Evolutionary conservation across 2,113 vertebrate genomes (phyloP).

Genomic region (Theristicus caerulescens): DNA sequence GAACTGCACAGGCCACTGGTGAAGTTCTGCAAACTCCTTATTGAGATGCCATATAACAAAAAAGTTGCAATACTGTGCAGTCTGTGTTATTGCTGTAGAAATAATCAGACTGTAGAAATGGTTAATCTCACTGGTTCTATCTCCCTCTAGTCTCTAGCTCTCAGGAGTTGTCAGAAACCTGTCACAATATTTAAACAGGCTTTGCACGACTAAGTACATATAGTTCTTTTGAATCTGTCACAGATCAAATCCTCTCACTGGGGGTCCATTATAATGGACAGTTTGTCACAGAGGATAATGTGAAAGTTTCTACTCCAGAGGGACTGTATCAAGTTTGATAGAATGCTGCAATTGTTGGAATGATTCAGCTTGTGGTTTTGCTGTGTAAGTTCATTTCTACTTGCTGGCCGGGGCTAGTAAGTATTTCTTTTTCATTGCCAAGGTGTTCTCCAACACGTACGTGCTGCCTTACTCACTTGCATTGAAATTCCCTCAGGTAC

Average conservation of each 20-base stretch:
- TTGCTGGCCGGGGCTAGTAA: neutral
- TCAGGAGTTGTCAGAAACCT: conserved; percentile 9
- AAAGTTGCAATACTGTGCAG: neutral
- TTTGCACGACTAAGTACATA: neutral
- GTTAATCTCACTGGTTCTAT: neutral
- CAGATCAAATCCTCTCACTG: neutral
- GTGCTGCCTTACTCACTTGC: neutral
- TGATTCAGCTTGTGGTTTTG: neutral
- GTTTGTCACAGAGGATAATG: neutral
- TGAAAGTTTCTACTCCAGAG: neutral
- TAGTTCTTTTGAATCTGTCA: neutral
- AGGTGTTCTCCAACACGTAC: accelerated
- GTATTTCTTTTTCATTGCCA: neutral
- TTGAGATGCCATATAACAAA: neutral
- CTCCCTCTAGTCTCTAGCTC: neutral
- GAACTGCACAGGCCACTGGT: neutral
- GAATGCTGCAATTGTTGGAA: neutral
- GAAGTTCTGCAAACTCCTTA: neutral
- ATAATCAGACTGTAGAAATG: neutral
- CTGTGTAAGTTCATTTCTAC: neutral
- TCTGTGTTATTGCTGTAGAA: neutral
- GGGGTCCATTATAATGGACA: neutral
- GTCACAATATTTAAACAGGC: conserved; percentile 19
- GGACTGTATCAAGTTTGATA: neutral
- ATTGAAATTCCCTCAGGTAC: neutral